Evolutionary conservation across 2,797 vertebrate genomes (phyloP), one percentile per base, ranked within the genome.

Genomic region (Manis crassicaudata): DNA sequence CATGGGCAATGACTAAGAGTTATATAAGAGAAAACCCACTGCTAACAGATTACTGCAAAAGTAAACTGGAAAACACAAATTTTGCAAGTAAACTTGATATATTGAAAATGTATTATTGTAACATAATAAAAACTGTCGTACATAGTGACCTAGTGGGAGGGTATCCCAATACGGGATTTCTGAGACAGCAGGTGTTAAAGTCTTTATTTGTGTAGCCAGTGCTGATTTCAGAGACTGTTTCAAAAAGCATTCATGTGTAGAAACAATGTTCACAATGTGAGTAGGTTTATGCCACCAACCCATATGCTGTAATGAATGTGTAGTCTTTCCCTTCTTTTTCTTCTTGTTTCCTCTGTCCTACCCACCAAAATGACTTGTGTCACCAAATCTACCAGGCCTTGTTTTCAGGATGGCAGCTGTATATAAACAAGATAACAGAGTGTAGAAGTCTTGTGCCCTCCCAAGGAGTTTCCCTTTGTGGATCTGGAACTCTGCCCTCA

Each of bases 221-320:
- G 72, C 43, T 92, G 82, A 96, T 75, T 70, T 90, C 40, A 85
- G 58, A 91, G 90, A 90, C 4, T 43, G 52, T 85, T 90, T 86
- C 29, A 17, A 83, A 70, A 46, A 88, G 52, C 68, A 25, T 50
- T 79, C 40, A 2, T 56, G 17, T 60, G 40, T 63, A 84, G 80
- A 79, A 90, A 73, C 62, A 65, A 0, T 29, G 18, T 50, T 90
- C 68, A 35, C 50, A 37, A 1, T 63, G 25, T 21, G 76, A 63
- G 82, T 68, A 6, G 70, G 29, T 92, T 46, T 35, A 75, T 12
- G 29, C 56, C 40, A 35, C 56, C 56, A 68, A 23, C 50, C 54
- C 1, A 3, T 5, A 75, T 12, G 13, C 37, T 7, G 5, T 73
- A 20, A 72, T 73, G 43, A 67, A 60, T 84, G 46, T 40, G 27